Evolutionary conservation across 2,888 invertebrate species (phyloP), one percentile per base, ranked within the genome.

Genomic region (Caenorhabditis imperialis): DNA sequence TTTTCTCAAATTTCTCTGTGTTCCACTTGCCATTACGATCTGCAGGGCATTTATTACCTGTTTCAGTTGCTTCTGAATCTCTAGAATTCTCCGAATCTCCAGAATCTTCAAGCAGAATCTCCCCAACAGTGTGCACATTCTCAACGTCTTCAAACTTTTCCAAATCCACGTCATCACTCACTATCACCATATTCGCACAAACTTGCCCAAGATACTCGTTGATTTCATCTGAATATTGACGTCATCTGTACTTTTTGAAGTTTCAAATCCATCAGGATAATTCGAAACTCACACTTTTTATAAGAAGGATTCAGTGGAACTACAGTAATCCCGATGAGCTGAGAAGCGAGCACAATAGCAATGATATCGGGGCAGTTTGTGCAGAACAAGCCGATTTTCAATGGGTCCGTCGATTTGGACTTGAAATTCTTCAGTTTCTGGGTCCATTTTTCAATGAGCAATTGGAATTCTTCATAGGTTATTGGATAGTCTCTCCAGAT

Each of bases 221-320:
- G 25, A 82, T 79, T 62, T 82, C 82, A 47, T 72, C 81, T 80
- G 72, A 30, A 30, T 30, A 30, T 30, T 30, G 30, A n/a, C n/a
- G n/a, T n/a, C n/a, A n/a, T n/a, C n/a, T n/a, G n/a, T n/a, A n/a
- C n/a, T n/a, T n/a, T n/a, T n/a, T n/a, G n/a, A n/a, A n/a, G n/a
- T n/a, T n/a, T n/a, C n/a, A n/a, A n/a, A n/a, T n/a, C n/a, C n/a
- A n/a, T n/a, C n/a, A n/a, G n/a, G n/a, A n/a, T n/a, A n/a, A n/a
- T n/a, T n/a, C n/a, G n/a, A n/a, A n/a, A 23, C 40, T 25, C 23
- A 77, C 82, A 69, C 48, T 60, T 51, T 44, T 80, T 83, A 35
- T 72, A 79, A 6, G 81, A 78, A 4, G 83, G 81, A 50, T 83
- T 83, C 44, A 82, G 48, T 6, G 83, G 81, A 12, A 79, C 51